Evolutionary conservation across 2,113 vertebrate genomes (phyloP), one percentile per base, ranked within the genome.

Genomic region (Ploceus nigricollis): DNA sequence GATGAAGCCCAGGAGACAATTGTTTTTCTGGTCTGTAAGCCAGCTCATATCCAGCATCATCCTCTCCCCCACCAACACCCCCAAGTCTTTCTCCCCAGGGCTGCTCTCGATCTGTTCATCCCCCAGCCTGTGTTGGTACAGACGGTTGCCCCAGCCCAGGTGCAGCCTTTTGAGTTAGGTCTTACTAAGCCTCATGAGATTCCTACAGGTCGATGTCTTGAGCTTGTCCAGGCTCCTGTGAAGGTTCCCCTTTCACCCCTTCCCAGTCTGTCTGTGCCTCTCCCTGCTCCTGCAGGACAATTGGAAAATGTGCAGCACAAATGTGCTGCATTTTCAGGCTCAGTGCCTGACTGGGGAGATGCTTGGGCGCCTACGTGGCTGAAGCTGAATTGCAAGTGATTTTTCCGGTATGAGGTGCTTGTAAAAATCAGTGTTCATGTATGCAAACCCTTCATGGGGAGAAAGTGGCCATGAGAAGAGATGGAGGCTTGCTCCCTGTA

Each of bases 361-460:
- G 15, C 27, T 3, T 64, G 33, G 20, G 31, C 1, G 2, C 3
- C 39, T n/a, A 1, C 0, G 0, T 45, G 48, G 25, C 11, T 42
- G 33, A 42, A 72, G 30, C 2, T 3, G 2, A 89, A 54, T 8
- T 42, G 11, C 4, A 33, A 5, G 1, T 12, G 25, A 9, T 5
- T 6, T 1, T 35, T 87, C 21, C 20, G 15, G 10, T 15, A 24
- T 18, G 13, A 87, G 7, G 4, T 17, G 25, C 24, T 68, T 47
- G 48, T 23, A 44, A 81, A 72, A 58, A 21, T 45, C 54, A 71
- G 14, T 2, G 0, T 54, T 57, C 31, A 56, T n/a, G 4, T 53
- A 65, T 44, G 24, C 28, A 81, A 51, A 75, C 19, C 9, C 17
- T 57, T 60, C 31, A 11, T 4, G 19, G 23, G 28, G 9, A 70